Conservation (phyloP, 2,888 invertebrate species). For the Metacarcinus magister region DNA sequence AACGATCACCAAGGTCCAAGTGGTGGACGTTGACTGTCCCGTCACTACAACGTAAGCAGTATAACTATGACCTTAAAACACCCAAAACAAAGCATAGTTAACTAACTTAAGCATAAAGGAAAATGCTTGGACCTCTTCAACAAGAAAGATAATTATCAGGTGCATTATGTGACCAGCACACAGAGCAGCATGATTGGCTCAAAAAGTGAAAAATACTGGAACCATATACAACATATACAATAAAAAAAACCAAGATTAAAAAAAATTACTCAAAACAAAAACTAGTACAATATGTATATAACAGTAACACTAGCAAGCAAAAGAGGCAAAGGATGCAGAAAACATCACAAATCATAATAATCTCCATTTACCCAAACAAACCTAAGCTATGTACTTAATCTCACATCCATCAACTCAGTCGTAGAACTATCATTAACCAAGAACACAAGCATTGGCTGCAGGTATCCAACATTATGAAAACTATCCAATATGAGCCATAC, state of each 20-base stretch:
- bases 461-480: not conserved
- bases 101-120: not conserved
- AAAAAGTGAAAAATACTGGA: not conserved
- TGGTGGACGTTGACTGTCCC: too few species aligned
- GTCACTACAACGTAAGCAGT: not conserved
- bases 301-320: not conserved
- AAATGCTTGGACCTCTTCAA: not conserved
- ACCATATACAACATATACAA: not conserved
- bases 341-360: not conserved
- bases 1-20: too few species aligned
- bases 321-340: not conserved
- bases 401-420: not conserved
- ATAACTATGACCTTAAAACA: not conserved
- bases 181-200: not conserved
- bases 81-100: not conserved
- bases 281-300: not conserved
- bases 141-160: not conserved
- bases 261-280: not conserved
- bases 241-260: not conserved
- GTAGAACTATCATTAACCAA: not conserved
- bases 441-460: not conserved
- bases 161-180: not conserved
- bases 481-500: not conserved
- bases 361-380: not conserved
- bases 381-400: not conserved